Percentiles rank a stretch among this genome's conserved stretches.
Conservation (phyloP, 2,888 invertebrate species). For the Tachina lurida region DNA sequence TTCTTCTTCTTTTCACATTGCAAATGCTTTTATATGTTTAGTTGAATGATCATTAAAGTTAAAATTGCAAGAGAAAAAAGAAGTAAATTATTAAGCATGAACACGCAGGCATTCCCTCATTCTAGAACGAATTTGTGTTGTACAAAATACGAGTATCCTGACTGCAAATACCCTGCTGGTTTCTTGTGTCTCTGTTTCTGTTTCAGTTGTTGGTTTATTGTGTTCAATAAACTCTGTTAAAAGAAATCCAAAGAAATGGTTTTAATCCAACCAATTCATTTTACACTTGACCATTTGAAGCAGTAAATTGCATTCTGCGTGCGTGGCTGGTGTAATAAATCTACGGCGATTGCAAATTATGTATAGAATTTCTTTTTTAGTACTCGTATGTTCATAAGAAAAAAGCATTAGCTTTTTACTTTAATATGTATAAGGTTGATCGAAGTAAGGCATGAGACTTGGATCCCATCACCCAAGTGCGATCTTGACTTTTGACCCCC, state of each 20-base stretch:
- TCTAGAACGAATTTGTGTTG: neutral
- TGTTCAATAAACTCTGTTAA: constrained; percentile 43
- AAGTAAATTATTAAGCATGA: constrained; percentile 23
- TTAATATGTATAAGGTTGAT: too few species aligned
- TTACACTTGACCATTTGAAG: constrained; percentile 56
- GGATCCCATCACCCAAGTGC: too few species aligned
- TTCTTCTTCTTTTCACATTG: constrained; percentile 5
- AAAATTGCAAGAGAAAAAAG: neutral
- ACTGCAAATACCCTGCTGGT: constrained; percentile 3
- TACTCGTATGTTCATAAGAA: neutral
- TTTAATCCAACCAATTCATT: constrained; percentile 58
- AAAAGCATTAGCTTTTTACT: neutral
- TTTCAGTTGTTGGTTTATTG: constrained; percentile 41
- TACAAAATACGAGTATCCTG: neutral
- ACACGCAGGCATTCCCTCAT: constrained; percentile 13
- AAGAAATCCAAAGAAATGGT: constrained; percentile 24
- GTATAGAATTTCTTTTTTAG: neutral
- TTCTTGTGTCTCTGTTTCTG: constrained; percentile 10
- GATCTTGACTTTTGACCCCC: neutral
- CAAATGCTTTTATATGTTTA: constrained; percentile 37
- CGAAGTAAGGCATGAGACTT: too few species aligned
- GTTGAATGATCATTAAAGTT: constrained; percentile 48
- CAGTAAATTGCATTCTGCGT: constrained; percentile 20
- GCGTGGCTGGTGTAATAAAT: constrained; percentile 13
- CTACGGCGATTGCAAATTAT: neutral